A percentile compares a stretch with the other conserved stretches of the same genome.
phyloP scores from a whole-genome alignment of 2,113 vertebrate genomes.

The Eleginops maclovinus region DNA sequence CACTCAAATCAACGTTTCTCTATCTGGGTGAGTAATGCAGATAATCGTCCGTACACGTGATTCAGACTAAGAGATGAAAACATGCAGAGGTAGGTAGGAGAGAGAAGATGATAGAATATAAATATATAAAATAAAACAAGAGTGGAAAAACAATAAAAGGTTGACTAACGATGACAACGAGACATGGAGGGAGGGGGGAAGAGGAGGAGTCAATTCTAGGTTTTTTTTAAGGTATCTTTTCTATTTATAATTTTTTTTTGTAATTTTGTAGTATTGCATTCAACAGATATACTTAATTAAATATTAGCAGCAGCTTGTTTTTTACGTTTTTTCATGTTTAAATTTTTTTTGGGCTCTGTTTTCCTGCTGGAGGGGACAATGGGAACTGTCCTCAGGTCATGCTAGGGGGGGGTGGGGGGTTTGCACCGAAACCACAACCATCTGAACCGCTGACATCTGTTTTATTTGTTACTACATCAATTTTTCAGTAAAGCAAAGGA shows the following conservation, averaged over 20 bases:
- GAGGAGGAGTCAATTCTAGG: slow-evolving; percentile 69
- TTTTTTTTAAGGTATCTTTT: slow-evolving; percentile 73
- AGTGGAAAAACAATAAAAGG: slow-evolving; percentile 64
- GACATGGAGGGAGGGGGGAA: not conserved
- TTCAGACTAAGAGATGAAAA: slow-evolving; percentile 33
- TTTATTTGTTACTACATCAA: not conserved
- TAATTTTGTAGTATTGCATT: slow-evolving; percentile 77
- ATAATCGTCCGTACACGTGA: slow-evolving; percentile 37
- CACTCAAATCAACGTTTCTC: slow-evolving; percentile 9
- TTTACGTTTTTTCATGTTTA: slow-evolving; percentile 56
- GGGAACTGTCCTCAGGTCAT: slow-evolving; percentile 58
- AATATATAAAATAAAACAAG: slow-evolving; percentile 25
- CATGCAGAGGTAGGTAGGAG: slow-evolving; percentile 21
- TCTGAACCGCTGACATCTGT: slow-evolving; percentile 5
- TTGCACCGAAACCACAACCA: slow-evolving; percentile 36
- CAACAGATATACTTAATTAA: slow-evolving; percentile 80
- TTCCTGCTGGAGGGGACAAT: slow-evolving; percentile 81
- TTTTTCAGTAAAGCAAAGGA: not conserved
- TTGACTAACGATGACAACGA: slow-evolving; percentile 38
- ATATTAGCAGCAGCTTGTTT: slow-evolving; percentile 79
- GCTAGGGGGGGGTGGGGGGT: too few relatives aligned
- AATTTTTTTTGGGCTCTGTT: slow-evolving; percentile 84
- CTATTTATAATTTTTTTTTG: slow-evolving; percentile 78
- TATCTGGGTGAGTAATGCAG: slow-evolving; percentile 14
- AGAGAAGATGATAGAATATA: slow-evolving; percentile 11